Conservation (phyloP, 2,113 vertebrate species). For the Etheostoma cragini region DNA sequence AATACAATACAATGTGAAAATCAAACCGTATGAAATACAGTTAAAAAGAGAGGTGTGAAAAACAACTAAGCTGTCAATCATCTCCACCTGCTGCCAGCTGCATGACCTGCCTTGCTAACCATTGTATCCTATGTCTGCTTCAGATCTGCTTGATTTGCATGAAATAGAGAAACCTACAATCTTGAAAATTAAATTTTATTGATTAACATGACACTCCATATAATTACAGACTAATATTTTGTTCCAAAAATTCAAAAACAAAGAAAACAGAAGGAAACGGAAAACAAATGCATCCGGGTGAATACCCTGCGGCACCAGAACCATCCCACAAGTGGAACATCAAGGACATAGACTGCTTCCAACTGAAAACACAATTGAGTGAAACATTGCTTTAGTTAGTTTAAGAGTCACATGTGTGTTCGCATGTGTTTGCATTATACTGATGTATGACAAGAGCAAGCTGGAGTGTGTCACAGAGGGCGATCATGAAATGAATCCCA, state of each 20-base stretch:
- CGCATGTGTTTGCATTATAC: too few species aligned
- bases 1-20: neutral
- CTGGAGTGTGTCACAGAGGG: neutral
- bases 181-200: neutral
- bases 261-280: too few species aligned
- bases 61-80: slow-evolving; percentile 16
- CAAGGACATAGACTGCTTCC: too few species aligned
- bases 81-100: slow-evolving; percentile 8
- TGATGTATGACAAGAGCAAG: slow-evolving; percentile 15
- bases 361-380: neutral
- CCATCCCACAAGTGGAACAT: too few species aligned
- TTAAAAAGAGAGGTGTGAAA: neutral
- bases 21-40: neutral
- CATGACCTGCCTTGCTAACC: slow-evolving; percentile 4
- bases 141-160: slow-evolving; percentile 3
- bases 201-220: too few species aligned
- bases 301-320: too few species aligned
- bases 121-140: neutral
- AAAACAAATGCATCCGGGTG: too few species aligned
- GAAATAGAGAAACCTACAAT: neutral
- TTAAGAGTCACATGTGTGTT: too few species aligned
- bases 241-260: too few species aligned
- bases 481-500: neutral
- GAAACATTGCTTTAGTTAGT: neutral
- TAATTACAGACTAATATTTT: too few species aligned